Base-by-base conservation (phyloP, 2,888 invertebrate genomes). In the Notodromas monacha region DNA sequence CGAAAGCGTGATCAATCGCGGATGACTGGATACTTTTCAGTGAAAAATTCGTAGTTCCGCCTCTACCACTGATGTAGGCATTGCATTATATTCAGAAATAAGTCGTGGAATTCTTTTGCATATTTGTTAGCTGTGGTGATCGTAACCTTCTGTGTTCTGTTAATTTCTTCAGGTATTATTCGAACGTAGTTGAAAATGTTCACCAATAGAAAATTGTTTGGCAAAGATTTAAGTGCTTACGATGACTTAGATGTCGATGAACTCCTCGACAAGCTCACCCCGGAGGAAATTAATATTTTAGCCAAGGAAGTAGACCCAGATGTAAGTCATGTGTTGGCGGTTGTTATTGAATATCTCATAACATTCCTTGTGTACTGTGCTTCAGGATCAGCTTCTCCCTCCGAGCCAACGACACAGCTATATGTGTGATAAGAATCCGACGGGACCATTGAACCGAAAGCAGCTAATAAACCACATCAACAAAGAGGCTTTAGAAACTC, bases 241-340 rank as follows among this genome's bases (percentile, higher is more conserved):
- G 84, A 84, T 49, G 77, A 86, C 51, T 66, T 84, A 45, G 86
- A 92, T 50, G 74, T 96, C 40, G 92, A 96, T 48, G 77, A 79
- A 42, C 60, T 96, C 36, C 57, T 96, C 43, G 61, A 74, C 33
- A 81, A 89, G 50, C 61, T 96, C 38, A 70, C 81, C 34, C 66
- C 74, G 30, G 89, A 86, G 49, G 92, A 96, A 58, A 68, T 96
- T 40, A 81, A 77, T 45, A 74, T 89, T 52, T 60, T 96, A 44
- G 84, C 89, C 44, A 81, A 81, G 57, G 89, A 96, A 61, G 86
- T 89, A 41, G 96, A 96, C 58, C 96, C 96, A 39, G 96, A 96
- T 60, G 89, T 89, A 56, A 74, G 76, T 66, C n/a, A n/a, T 11
- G 28, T 6, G 8, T 28, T 10, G 28, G 8, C 6, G 6, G 31